These are phyloP conservation scores for Gallinago jamesoni DNA, from an alignment of 2,113 vertebrate species.

Conservation along the genomic window DNA sequence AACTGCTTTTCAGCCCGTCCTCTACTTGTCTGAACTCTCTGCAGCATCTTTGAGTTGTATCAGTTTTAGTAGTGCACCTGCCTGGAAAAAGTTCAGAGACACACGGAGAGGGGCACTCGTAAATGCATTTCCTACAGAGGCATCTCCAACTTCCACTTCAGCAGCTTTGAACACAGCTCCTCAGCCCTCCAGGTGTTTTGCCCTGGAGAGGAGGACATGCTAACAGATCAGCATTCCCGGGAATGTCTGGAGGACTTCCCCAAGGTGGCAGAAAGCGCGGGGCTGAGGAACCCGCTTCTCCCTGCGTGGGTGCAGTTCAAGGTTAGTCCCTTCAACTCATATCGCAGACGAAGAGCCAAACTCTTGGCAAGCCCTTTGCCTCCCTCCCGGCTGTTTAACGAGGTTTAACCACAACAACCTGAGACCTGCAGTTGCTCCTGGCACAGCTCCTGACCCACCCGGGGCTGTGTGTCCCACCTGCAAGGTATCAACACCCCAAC, in stretches of 20 bases:
- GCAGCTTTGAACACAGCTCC: background rate
- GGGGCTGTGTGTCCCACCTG: background rate
- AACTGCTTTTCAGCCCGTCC: background rate
- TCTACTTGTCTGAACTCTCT: background rate
- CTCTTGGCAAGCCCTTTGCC: background rate
- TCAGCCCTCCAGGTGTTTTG: background rate
- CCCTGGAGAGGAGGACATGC: accelerated
- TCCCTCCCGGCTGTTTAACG: background rate
- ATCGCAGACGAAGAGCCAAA: background rate
- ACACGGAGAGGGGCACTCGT: accelerated
- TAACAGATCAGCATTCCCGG: background rate
- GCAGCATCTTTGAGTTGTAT: background rate
- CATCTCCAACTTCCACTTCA: background rate
- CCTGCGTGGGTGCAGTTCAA: background rate
- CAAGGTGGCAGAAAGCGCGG: accelerated
- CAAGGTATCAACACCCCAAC: background rate
- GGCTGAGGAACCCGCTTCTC: background rate
- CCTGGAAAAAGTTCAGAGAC: background rate
- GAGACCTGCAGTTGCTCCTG: background rate
- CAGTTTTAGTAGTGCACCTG: background rate
- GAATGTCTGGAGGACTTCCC: background rate
- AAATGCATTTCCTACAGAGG: background rate
- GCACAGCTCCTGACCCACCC: background rate
- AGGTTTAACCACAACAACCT: background rate
- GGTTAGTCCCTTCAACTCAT: background rate